Conservation (phyloP, 2,113 vertebrate genomes). For the Aegithalos caudatus region DNA sequence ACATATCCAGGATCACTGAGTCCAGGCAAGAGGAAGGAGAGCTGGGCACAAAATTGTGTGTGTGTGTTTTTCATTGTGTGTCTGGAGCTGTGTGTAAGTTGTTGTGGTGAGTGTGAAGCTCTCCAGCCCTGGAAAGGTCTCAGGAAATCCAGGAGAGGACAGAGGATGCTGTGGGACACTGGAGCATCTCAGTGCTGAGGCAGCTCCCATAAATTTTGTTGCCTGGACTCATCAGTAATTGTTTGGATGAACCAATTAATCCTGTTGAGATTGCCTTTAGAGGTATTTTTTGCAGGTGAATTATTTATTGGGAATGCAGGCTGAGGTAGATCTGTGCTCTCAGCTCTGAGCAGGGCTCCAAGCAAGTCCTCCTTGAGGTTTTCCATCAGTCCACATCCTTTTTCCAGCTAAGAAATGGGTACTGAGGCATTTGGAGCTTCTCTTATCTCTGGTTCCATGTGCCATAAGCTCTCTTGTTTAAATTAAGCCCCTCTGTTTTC, state of each 20-base stretch:
- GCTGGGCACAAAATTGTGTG: rapidly evolving
- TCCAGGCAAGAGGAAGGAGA: background rate
- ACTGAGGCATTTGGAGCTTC: background rate
- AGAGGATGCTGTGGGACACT: background rate
- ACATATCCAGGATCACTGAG: rapidly evolving
- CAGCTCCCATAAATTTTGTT: background rate
- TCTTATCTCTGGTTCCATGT: background rate
- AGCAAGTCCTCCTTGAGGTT: background rate
- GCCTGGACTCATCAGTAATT: background rate
- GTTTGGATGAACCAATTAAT: background rate
- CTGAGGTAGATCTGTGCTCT: background rate
- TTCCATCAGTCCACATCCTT: background rate
- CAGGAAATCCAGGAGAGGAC: background rate
- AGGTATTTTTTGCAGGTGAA: background rate
- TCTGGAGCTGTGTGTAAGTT: background rate
- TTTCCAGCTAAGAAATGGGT: background rate
- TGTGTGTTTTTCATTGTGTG: rapidly evolving
- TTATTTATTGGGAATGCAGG: background rate
- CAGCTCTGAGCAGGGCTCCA: background rate
- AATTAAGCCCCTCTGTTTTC: background rate
- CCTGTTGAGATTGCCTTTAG: background rate
- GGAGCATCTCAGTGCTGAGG: background rate
- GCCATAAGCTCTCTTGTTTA: background rate
- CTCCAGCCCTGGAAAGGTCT: background rate
- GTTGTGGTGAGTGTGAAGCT: background rate